phyloP scores from a whole-genome alignment of 2,797 vertebrate genomes.

The Pipistrellus kuhlii region DNA sequence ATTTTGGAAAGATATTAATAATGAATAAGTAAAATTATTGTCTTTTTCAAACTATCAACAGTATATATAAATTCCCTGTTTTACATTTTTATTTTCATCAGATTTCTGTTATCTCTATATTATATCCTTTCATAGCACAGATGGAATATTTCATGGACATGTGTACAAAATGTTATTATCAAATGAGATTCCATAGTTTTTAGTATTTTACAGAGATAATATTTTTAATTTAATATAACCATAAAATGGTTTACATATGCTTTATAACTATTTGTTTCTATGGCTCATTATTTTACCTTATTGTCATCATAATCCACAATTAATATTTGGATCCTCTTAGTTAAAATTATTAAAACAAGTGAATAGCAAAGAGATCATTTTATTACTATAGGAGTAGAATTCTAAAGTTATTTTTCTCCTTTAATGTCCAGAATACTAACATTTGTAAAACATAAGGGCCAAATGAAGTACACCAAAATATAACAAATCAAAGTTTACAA shows the following conservation, averaged over 20 bases:
- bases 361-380: neutral
- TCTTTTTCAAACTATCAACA: neutral
- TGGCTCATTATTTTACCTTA: neutral
- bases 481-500: neutral
- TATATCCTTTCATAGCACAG: neutral
- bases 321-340: neutral
- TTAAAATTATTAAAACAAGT: neutral
- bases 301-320: neutral
- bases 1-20: neutral
- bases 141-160: neutral
- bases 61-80: neutral
- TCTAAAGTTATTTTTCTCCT: neutral
- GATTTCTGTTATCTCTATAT: neutral
- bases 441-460: neutral
- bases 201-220: constrained; percentile 16
- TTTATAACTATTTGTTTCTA: neutral
- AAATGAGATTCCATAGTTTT: neutral
- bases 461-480: constrained; percentile 1
- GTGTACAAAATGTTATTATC: neutral
- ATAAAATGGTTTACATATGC: neutral
- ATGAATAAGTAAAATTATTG: neutral
- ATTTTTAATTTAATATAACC: neutral
- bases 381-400: neutral
- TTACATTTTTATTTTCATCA: neutral
- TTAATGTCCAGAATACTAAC: neutral